A percentile compares a stretch with the other conserved stretches of the same genome.
phyloP scores from a whole-genome alignment of 2,888 invertebrate species.

The Amphipoea oculea region DNA sequence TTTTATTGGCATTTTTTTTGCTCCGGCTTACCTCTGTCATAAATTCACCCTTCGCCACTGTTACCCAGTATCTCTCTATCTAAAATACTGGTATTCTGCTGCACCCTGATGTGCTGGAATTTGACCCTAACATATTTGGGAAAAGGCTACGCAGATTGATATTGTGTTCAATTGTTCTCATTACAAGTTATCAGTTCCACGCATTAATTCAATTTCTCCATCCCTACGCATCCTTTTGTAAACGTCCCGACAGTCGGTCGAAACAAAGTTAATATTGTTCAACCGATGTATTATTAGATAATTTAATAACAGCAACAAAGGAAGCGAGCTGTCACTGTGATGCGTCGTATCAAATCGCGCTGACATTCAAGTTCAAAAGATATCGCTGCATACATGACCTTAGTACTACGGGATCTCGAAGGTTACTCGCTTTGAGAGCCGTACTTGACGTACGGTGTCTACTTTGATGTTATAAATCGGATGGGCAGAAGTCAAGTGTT shows the following conservation, averaged over 20 bases:
- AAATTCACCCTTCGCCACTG: no score
- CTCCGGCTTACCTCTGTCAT: no score
- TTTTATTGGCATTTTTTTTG: no score
- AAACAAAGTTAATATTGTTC: conserved; percentile 60
- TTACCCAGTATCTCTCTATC: no score
- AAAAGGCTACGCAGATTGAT: neutral
- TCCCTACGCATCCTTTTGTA: conserved; percentile 14
- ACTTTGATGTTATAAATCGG: conserved; percentile 52
- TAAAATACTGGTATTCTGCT: neutral
- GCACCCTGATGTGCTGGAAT: no score
- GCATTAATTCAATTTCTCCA: conserved; percentile 23
- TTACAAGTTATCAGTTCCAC: conserved; percentile 42
- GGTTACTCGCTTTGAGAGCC: conserved; percentile 46
- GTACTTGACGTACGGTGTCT: conserved; percentile 37
- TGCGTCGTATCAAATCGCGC: conserved; percentile 87
- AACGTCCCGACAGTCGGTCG: conserved; percentile 17
- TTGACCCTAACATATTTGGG: no score
- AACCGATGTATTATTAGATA: conserved; percentile 78
- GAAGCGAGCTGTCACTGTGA: conserved; percentile 86
- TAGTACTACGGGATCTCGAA: conserved; percentile 56
- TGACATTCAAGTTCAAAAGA: conserved; percentile 86
- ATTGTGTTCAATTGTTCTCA: conserved; percentile 1
- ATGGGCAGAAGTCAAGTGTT: conserved; percentile 46
- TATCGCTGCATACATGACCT: conserved; percentile 78
- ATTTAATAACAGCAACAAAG: conserved; percentile 86